phyloP scores from a whole-genome alignment of 2,113 vertebrate genomes.

The Rynchops niger region DNA sequence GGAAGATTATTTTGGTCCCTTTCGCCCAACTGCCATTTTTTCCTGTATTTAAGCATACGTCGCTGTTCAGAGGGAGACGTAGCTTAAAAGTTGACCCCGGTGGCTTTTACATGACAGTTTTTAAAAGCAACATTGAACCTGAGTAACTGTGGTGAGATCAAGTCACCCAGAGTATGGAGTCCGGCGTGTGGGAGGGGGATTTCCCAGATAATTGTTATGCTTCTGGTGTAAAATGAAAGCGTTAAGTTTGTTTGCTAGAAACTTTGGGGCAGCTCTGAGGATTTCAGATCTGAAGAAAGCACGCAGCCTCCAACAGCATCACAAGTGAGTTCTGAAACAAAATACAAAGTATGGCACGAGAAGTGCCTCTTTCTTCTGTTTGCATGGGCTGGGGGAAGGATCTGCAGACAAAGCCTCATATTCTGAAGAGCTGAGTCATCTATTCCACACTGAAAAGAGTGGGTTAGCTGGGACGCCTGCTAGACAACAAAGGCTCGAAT shows the following conservation, averaged over 20 bases:
- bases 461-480: neutral
- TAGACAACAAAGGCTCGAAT: neutral
- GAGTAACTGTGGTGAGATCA: neutral
- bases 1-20: neutral
- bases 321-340: neutral
- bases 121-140: neutral
- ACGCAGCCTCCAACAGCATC: neutral
- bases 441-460: neutral
- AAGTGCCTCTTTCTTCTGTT: neutral
- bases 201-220: constrained; percentile 30
- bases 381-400: neutral
- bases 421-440: constrained; percentile 13
- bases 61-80: neutral
- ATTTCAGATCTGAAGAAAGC: constrained; percentile 1
- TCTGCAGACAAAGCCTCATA: neutral
- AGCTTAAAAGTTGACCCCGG: neutral
- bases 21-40: neutral
- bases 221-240: constrained; percentile 42
- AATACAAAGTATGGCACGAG: neutral
- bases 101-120: neutral
- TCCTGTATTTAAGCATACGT: neutral
- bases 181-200: constrained; percentile 31
- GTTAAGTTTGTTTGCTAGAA: constrained; percentile 49
- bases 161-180: neutral
- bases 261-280: neutral